Conservation (phyloP, 2,797 vertebrate genomes). For the Morus bassanus region DNA sequence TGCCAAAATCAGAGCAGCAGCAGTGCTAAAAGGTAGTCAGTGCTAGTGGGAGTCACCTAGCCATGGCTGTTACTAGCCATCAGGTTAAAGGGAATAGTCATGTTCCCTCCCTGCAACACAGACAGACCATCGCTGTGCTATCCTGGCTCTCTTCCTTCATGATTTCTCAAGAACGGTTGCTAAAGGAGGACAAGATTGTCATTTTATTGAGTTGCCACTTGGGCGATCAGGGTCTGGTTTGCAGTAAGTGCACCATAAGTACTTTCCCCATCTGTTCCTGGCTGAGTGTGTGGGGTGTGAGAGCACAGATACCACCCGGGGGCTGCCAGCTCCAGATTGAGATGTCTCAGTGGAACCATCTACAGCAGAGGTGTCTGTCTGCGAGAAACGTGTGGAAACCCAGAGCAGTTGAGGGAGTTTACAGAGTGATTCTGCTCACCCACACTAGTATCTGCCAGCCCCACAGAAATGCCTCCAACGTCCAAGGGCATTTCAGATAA, state of each 20-base stretch:
- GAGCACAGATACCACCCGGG: rapidly evolving
- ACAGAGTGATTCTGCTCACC: not conserved
- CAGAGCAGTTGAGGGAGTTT: not conserved
- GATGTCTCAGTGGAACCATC: not conserved
- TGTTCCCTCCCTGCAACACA: not conserved
- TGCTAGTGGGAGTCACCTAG: not conserved
- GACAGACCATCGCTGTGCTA: not conserved
- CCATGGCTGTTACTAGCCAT: not conserved
- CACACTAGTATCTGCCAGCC: not conserved
- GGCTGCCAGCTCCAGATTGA: not conserved
- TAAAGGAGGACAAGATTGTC: not conserved
- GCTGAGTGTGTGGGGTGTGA: rapidly evolving
- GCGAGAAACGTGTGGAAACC: not conserved
- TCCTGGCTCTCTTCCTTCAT: not conserved
- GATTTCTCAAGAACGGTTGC: not conserved
- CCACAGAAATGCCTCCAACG: not conserved
- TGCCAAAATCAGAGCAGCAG: not conserved
- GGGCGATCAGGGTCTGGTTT: not conserved
- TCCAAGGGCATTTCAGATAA: not conserved
- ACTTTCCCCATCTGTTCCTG: not conserved
- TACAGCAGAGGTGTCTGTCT: not conserved
- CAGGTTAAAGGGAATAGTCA: not conserved
- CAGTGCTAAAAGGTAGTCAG: not conserved
- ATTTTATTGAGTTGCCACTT: not conserved
- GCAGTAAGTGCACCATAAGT: not conserved